Evolutionary conservation across 2,888 invertebrate species (phyloP), one percentile per base, ranked within the genome.

Genomic region (Acleris laterana): DNA sequence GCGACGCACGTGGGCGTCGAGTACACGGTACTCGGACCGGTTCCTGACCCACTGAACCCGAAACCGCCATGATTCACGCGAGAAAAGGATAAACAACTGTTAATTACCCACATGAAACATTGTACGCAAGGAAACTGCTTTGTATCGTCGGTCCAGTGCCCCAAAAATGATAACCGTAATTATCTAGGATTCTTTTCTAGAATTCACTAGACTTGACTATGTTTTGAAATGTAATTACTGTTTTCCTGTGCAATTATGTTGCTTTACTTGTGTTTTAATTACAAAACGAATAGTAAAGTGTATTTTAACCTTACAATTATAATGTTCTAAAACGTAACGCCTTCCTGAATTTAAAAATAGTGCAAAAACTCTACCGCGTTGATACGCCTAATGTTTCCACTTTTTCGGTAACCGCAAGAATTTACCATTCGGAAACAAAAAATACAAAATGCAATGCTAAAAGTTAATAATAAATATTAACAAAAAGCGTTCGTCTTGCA

Each of bases 1-100:
- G 19, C 28, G 59, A 32, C 50, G 22, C 50, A 51, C 57, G 42
- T 58, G 20, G 53, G 53, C 32, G 32, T 32, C 53, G 57, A 62
- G 32, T 63, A 69, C 72, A 52, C 57, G 63, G 63, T 72, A 82
- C 82, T 81, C 81, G 72, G 76, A 73, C 78, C 73, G 75, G 71
- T 72, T 67, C 70, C 69, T 81, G 82, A 77, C 82, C 79, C 66
- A 82, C 78, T 82, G 82, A 73, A 70, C 82, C 74, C 70, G 63
- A 76, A 78, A 74, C 72, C 68, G 69, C 68, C 58, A 77, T 57
- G 57, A 74, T 56, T 57, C 62, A 72, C 68, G 69, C 55, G 42
- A 60, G 58, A n/a, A 55, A 56, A 49, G 42, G 56, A 59, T 59
- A 46, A 46, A 55, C 25, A 17, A 63, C 61, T 44, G 62, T 62